Evolutionary conservation across 2,888 invertebrate species (phyloP).

Genomic region (Eremobia ochroleuca): DNA sequence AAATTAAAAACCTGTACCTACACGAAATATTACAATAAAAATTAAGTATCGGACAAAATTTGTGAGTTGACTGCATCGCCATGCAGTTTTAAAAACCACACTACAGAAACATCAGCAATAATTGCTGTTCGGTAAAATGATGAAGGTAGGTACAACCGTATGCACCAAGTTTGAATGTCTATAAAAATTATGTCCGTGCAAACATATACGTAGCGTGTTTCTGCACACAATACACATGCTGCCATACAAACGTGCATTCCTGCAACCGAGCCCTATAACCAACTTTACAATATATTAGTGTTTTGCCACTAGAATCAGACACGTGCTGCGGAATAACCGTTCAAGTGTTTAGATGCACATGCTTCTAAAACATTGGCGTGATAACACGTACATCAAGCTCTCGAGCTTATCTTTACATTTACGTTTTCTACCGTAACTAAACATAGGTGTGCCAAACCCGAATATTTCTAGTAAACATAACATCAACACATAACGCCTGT

Average conservation of each 20-base stretch:
- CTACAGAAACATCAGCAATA: background rate
- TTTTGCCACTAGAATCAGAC: slow-evolving; percentile 19
- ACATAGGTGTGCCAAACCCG: slow-evolving; percentile 21
- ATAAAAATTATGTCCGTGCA: background rate
- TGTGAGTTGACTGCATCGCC: background rate
- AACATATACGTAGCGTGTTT: background rate
- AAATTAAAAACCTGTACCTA: background rate
- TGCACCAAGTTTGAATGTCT: background rate
- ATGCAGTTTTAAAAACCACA: background rate
- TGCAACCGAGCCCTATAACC: slow-evolving; percentile 13
- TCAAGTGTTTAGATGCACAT: slow-evolving; percentile 58
- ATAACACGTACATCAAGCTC: slow-evolving; percentile 54
- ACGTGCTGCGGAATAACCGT: slow-evolving; percentile 37
- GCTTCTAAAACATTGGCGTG: slow-evolving; percentile 40
- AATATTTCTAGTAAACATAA: slow-evolving; percentile 15
- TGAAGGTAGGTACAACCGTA: background rate
- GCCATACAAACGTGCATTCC: slow-evolving; percentile 24
- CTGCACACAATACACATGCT: background rate
- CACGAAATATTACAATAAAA: background rate
- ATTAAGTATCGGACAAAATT: background rate
- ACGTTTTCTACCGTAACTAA: slow-evolving; percentile 25
- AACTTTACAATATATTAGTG: slow-evolving; percentile 43
- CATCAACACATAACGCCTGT: background rate
- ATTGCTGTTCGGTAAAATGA: background rate
- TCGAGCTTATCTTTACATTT: slow-evolving; percentile 57